Evolutionary conservation across 2,797 vertebrate genomes (phyloP).

Genomic region (Muraenolepis orangiensis): DNA sequence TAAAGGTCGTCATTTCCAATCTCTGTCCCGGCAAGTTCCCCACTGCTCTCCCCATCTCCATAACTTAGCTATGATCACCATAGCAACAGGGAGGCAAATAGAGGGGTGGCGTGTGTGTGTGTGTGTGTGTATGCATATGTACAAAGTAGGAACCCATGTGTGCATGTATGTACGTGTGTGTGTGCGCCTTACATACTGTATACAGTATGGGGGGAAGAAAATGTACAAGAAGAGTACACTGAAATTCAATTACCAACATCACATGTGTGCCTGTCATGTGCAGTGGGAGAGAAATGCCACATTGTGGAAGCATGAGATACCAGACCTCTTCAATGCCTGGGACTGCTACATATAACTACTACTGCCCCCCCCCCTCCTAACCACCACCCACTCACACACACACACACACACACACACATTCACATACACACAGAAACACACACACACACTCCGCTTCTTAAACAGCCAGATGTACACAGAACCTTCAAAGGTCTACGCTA

Average conservation of each 20-base stretch:
- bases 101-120: slow-evolving; percentile 26
- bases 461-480: slow-evolving; percentile 3
- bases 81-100: slow-evolving; percentile 63
- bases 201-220: not conserved
- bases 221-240: not conserved
- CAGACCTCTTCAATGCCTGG: too few relatives aligned
- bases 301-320: too few relatives aligned
- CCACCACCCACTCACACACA: too few relatives aligned
- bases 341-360: not conserved
- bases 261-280: too few relatives aligned
- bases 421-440: too few relatives aligned
- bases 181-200: slow-evolving; percentile 28
- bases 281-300: too few relatives aligned
- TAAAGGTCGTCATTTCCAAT: slow-evolving; percentile 55
- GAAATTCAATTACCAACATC: too few relatives aligned
- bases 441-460: slow-evolving; percentile 8
- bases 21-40: slow-evolving; percentile 48
- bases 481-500: slow-evolving; percentile 12
- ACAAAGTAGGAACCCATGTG: too few relatives aligned
- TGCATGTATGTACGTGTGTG: not conserved
- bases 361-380: not conserved
- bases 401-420: too few relatives aligned
- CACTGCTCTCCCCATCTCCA: slow-evolving; percentile 54
- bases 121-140: not conserved
- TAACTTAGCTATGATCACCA: slow-evolving; percentile 64